Evolutionary conservation across 2,113 vertebrate species (phyloP).

Genomic region (Rattus norvegicus): DNA sequence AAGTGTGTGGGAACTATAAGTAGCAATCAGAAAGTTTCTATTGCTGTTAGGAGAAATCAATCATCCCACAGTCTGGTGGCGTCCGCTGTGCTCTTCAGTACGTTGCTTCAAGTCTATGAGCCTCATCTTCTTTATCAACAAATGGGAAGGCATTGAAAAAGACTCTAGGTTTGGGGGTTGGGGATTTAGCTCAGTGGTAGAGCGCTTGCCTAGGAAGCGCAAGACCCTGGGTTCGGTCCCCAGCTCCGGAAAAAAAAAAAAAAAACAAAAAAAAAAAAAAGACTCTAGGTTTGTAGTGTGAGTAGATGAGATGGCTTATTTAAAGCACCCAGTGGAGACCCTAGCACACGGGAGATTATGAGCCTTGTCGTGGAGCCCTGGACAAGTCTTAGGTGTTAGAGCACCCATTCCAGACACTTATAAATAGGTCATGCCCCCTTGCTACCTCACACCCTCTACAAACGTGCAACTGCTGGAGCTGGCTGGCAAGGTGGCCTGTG

Average conservation of each 20-base stretch:
- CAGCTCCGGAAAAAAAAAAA: too few relatives aligned
- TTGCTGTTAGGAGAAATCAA: background rate
- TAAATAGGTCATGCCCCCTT: background rate
- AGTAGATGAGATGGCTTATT: background rate
- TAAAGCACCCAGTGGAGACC: background rate
- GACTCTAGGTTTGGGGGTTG: background rate
- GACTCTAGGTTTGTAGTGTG: background rate
- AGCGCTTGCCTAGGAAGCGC: too few relatives aligned
- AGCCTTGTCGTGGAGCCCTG: background rate
- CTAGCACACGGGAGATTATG: background rate
- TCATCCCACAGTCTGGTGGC: background rate
- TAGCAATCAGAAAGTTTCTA: background rate
- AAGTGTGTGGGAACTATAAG: background rate
- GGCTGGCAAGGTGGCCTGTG: background rate
- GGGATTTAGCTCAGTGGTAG: too few relatives aligned
- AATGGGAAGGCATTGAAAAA: background rate
- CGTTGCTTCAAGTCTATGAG: background rate
- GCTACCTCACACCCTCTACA: background rate
- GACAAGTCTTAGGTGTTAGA: background rate
- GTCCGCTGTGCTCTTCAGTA: background rate
- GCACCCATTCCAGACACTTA: background rate
- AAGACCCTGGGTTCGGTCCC: too few relatives aligned
- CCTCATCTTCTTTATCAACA: background rate
- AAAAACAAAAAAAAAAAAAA: too few relatives aligned
- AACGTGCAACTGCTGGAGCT: background rate